A percentile compares a stretch with the other conserved stretches of the same genome.
Evolutionary conservation across 2,113 vertebrate genomes (phyloP).

Genomic region (Ondatra zibethicus): DNA sequence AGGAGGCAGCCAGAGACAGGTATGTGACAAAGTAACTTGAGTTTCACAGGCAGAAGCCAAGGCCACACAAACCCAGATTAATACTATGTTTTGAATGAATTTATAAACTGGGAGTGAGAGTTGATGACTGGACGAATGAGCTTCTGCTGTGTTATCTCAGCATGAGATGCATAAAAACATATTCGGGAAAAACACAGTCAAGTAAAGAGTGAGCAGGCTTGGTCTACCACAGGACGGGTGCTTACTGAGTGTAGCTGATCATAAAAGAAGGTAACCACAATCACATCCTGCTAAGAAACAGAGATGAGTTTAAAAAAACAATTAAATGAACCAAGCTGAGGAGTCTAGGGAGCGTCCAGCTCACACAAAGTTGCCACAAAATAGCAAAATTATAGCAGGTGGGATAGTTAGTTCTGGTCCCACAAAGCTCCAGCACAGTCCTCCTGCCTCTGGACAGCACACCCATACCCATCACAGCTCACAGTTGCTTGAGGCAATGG

Average conservation of each 20-base stretch:
- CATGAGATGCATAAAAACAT: neutral
- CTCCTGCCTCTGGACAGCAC: neutral
- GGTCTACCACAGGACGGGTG: neutral
- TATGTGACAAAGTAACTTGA: neutral
- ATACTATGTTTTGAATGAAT: neutral
- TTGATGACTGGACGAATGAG: neutral
- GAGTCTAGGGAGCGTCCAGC: neutral
- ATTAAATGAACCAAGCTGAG: neutral
- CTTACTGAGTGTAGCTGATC: conserved; percentile 29
- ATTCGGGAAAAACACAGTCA: neutral
- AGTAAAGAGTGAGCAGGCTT: neutral
- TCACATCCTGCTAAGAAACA: neutral
- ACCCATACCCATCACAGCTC: neutral
- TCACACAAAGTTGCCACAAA: conserved; percentile 34
- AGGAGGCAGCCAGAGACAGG: neutral
- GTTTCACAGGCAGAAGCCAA: neutral
- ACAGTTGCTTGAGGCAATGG: neutral
- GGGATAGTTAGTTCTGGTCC: neutral
- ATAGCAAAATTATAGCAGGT: conserved; percentile 44
- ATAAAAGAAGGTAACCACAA: conserved; percentile 38
- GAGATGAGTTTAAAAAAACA: neutral
- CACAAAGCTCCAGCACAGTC: conserved; percentile 3
- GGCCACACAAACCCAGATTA: neutral
- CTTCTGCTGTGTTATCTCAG: neutral
- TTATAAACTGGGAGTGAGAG: neutral